These are phyloP conservation scores for Orthosia gracilis DNA, from an alignment of 2,888 invertebrate genomes.

Conservation along the genomic window DNA sequence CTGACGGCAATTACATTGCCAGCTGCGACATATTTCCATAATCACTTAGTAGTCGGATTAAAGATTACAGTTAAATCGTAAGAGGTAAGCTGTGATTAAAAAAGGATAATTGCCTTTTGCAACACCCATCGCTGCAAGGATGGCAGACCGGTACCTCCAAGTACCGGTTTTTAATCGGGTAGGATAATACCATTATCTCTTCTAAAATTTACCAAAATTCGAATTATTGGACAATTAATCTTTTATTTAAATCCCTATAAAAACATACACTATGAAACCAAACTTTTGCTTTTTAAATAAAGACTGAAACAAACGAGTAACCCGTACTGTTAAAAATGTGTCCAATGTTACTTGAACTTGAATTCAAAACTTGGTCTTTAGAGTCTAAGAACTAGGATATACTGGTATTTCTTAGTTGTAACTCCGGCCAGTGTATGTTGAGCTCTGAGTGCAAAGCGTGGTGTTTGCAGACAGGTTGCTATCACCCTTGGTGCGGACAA, in stretches of 20 bases:
- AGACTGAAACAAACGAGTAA: constrained; percentile 14
- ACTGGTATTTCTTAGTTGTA: neutral
- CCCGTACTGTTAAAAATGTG: constrained; percentile 21
- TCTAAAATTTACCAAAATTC: neutral
- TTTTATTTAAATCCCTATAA: neutral
- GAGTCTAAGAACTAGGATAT: neutral
- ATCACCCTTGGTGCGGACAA: constrained; percentile 59
- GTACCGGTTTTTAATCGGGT: neutral
- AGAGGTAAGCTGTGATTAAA: neutral
- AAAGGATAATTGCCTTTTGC: neutral
- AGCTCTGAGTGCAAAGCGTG: constrained; percentile 33
- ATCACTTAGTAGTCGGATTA: constrained; percentile 5
- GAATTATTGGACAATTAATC: neutral
- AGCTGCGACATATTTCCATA: constrained; percentile 4
- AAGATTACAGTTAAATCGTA: constrained; percentile 9
- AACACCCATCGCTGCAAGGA: constrained; percentile 5
- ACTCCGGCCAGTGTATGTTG: constrained; percentile 14
- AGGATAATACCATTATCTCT: neutral
- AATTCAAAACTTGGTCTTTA: constrained; percentile 2
- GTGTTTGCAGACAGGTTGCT: constrained; percentile 61
- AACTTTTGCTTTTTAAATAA: constrained; percentile 13
- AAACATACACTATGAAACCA: constrained; percentile 2
- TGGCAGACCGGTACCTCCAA: neutral
- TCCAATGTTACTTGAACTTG: constrained; percentile 20
- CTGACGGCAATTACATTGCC: neutral